Evolutionary conservation across 1,140 invertebrate species (phyloP).

Genomic region (Adoxophyes honmai): DNA sequence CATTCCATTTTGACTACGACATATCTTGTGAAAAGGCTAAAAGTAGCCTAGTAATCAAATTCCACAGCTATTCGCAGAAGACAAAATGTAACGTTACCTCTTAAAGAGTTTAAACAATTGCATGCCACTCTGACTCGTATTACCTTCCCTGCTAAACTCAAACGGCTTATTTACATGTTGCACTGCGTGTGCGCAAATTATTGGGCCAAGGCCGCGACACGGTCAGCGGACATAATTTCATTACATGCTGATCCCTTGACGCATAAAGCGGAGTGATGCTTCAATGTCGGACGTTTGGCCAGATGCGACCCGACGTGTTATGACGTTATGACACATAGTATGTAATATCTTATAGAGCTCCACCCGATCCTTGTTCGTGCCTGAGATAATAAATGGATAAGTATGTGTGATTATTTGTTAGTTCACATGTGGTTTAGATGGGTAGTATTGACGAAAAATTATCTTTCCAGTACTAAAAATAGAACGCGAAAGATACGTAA

Average conservation of each 20-base stretch:
- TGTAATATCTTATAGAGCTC: background rate
- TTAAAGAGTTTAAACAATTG: background rate
- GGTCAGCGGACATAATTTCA: background rate
- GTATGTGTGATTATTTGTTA: no score
- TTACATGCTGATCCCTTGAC: background rate
- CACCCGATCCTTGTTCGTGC: background rate
- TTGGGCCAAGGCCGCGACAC: constrained; percentile 47
- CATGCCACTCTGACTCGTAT: background rate
- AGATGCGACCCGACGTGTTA: background rate
- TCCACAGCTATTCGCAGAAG: no score
- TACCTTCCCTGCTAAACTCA: background rate
- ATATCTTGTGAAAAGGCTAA: no score
- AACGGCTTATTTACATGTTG: background rate
- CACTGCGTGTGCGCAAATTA: constrained; percentile 42
- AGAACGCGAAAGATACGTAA: no score
- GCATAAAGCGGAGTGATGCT: background rate
- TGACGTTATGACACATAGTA: background rate
- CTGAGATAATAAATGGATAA: no score
- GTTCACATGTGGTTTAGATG: no score
- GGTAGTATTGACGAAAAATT: no score
- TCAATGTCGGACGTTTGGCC: background rate
- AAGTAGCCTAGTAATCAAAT: no score
- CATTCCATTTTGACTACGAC: no score
- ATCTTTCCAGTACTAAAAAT: no score
- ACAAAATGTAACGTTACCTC: no score